These are phyloP conservation scores for Rhinophrynus dorsalis DNA, from an alignment of 2,797 vertebrate genomes.

Conservation along the genomic window DNA sequence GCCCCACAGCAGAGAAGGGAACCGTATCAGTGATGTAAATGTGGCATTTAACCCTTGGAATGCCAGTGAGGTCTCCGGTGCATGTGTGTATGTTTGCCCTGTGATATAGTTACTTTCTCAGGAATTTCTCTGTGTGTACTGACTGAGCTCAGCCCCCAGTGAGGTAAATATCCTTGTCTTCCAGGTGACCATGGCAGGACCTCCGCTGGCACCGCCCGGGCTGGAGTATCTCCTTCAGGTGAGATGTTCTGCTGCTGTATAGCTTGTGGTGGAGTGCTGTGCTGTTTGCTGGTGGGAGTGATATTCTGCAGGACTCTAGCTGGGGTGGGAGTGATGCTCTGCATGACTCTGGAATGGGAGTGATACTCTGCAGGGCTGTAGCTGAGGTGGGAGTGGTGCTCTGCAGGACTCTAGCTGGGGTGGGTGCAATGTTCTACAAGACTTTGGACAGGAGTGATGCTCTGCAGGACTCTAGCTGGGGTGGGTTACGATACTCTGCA, in stretches of 20 bases:
- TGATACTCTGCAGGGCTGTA: not conserved
- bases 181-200: not conserved
- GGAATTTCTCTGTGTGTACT: too few species aligned
- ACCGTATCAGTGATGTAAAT: too few species aligned
- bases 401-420: too few species aligned
- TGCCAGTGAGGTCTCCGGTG: too few species aligned
- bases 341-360: not conserved
- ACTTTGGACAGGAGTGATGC: not conserved
- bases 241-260: not conserved
- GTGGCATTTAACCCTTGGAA: too few species aligned
- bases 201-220: not conserved
- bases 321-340: too few species aligned
- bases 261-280: too few species aligned
- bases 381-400: not conserved
- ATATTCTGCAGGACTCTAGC: too few species aligned
- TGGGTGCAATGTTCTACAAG: too few species aligned
- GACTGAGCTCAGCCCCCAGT: not conserved
- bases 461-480: not conserved
- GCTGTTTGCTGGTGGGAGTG: not conserved
- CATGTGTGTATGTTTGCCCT: too few species aligned
- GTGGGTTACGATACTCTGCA: not conserved
- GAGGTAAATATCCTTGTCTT: not conserved
- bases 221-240: not conserved
- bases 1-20: too few species aligned
- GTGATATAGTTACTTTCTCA: too few species aligned